Base-by-base conservation (phyloP, 2,888 invertebrate species). In the Crematogaster levior region DNA sequence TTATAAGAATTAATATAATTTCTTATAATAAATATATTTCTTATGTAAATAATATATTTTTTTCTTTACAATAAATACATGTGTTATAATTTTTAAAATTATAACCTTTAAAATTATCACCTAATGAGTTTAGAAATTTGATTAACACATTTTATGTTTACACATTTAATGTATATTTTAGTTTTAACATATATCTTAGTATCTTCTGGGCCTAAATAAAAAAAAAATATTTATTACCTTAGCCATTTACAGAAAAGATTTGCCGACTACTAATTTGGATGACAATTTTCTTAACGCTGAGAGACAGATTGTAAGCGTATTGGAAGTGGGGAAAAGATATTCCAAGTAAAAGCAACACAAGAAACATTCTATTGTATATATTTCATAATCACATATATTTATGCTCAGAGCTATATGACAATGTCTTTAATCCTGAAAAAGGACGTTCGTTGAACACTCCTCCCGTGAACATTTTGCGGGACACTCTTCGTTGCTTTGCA, bases 301-400 rank as follows among this genome's bases (percentile, higher is more conserved):
- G 15, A 15, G 21, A 27, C 34, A n/a, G 5, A 6, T 61, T 15
- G 15, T n/a, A 37, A 12, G 6, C 2, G 24, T 27, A 43, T 65
- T 27, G 27, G 63, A 43, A 46, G 18, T 27, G 27, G 15, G 30
- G 10, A 9, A n/a, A 21, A 40, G 27, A 37, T 40, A 56, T 40
- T 58, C 18, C 18, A n/a, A 73, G 43, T 73, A 63, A 63, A 63
- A 27, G 27, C n/a, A 3, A 43, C 43, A 73, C 15, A 68, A 21
- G n/a, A 61, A 7, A 15, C 21, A 58, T 37, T 61, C 7, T 56
- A 21, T 9, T 63, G 15, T 37, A 6, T 61, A 37, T 61, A 37
- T 61, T 61, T 61, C 60, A 21, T 37, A 43, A 73, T 30, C 18
- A 37, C 37, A 27, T 58, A 37, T 73, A 30, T 61, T 73, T 73